Conservation (phyloP, 2,113 vertebrate species). For the Stegostoma tigrinum region DNA sequence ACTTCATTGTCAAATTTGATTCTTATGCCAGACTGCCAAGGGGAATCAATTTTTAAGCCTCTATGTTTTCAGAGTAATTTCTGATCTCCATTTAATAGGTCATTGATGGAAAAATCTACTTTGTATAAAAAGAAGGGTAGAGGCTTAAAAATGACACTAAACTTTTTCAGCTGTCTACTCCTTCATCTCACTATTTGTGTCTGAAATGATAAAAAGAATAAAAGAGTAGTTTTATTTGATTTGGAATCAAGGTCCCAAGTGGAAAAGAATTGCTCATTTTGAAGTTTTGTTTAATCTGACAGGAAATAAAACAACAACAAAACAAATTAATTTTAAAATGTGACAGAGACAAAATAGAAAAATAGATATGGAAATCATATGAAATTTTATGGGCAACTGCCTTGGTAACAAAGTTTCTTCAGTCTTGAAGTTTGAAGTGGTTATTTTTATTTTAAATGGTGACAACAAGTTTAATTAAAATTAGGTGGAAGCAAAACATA, state of each 20-base stretch:
- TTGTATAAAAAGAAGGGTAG: background rate
- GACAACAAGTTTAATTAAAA: background rate
- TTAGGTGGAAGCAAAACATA: too few relatives aligned
- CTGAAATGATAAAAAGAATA: background rate
- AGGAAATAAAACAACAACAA: conserved; percentile 21
- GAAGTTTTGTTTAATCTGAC: background rate
- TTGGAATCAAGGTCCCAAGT: background rate
- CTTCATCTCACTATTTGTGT: background rate
- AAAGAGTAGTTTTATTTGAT: background rate
- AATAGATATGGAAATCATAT: background rate
- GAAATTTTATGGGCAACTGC: background rate
- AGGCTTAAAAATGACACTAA: background rate
- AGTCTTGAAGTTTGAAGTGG: conserved; percentile 10
- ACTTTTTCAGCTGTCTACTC: background rate
- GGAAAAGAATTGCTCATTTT: background rate
- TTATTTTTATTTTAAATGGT: background rate
- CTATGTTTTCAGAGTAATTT: conserved; percentile 18
- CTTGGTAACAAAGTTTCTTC: background rate
- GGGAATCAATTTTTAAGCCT: background rate
- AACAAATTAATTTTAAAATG: conserved; percentile 16
- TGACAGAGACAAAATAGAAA: conserved; percentile 8
- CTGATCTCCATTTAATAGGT: background rate
- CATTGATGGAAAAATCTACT: background rate
- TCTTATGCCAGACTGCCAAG: background rate
- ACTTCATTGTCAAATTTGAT: background rate